Conservation (phyloP, 1,140 invertebrate genomes). For the Atta cephalotes region DNA sequence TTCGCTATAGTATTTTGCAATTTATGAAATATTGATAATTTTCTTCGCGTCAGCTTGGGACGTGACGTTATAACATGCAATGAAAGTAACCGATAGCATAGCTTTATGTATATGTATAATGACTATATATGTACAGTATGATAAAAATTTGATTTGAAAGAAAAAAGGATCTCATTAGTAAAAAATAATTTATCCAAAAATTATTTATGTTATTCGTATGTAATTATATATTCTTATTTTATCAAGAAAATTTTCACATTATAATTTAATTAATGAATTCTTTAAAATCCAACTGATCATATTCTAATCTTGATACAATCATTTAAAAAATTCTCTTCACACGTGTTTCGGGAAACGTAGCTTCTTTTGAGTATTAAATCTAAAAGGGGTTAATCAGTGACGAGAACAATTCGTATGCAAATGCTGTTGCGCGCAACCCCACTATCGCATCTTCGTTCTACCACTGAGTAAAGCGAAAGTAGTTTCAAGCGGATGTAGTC, state of each 20-base stretch:
- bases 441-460: not conserved
- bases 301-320: not conserved
- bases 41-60: constrained; percentile 17
- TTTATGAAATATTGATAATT: constrained; percentile 55
- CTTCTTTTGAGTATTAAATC: not conserved
- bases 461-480: constrained; percentile 41
- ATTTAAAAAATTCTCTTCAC: not conserved
- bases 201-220: not conserved
- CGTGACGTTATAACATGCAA: not conserved
- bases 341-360: not conserved
- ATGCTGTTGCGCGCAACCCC: not conserved
- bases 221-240: not conserved
- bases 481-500: constrained; percentile 42
- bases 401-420: constrained; percentile 61
- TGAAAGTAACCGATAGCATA: not conserved
- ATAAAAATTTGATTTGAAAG: not conserved
- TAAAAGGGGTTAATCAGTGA: constrained; percentile 43
- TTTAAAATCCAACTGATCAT: not conserved
- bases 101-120: not conserved
- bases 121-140: not conserved
- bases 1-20: constrained; percentile 19
- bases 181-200: constrained; percentile 12
- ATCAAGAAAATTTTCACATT: not conserved
- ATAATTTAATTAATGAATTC: not conserved
- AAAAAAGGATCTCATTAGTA: not conserved